phyloP scores from a whole-genome alignment of 2,797 vertebrate species.

The Pseudochirops cupreus region DNA sequence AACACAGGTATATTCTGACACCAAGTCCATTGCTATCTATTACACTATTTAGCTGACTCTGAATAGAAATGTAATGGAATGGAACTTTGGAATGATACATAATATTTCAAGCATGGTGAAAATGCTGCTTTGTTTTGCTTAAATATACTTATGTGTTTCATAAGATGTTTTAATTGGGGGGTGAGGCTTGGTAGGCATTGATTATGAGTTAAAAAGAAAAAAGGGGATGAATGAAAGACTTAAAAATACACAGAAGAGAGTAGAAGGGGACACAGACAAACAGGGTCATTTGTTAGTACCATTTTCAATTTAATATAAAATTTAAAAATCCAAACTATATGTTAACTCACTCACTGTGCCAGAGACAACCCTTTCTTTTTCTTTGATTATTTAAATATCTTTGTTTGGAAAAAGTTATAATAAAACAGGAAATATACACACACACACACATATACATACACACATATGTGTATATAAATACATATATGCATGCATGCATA shows the following conservation, averaged over 20 bases:
- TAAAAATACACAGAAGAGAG: not conserved
- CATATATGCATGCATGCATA: no score
- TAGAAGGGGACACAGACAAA: not conserved
- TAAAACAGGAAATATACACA: not conserved
- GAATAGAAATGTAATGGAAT: not conserved
- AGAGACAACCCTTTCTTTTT: not conserved
- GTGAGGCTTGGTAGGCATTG: not conserved
- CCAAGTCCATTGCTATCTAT: not conserved
- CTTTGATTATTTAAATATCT: not conserved
- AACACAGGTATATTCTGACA: not conserved
- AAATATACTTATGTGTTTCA: not conserved
- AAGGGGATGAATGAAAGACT: not conserved
- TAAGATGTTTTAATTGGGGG: not conserved
- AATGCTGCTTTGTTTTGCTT: not conserved
- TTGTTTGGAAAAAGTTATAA: not conserved
- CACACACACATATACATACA: rapidly evolving
- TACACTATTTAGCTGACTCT: not conserved
- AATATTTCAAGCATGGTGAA: not conserved
- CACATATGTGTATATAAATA: no score
- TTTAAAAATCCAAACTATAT: not conserved
- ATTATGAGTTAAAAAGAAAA: not conserved
- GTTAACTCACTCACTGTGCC: not conserved
- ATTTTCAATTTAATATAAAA: not conserved
- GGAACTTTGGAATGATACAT: not conserved
- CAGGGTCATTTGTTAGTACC: not conserved